Evolutionary conservation across 2,113 vertebrate species (phyloP).

Genomic region (Pseudopodoces humilis): DNA sequence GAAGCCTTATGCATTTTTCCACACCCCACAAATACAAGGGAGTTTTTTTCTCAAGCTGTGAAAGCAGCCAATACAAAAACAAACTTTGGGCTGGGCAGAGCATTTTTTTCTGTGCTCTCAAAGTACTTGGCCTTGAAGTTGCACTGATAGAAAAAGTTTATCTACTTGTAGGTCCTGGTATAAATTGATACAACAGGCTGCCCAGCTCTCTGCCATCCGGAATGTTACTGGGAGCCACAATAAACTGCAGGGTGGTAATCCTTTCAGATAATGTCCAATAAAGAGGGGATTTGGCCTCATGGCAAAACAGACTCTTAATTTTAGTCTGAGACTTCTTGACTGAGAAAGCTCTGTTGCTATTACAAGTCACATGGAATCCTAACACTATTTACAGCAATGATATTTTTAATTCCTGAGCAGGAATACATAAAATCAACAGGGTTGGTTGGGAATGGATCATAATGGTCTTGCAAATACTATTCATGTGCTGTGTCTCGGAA

Average conservation of each 20-base stretch:
- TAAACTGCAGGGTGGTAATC: not conserved
- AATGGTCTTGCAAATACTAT: not conserved
- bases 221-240: not conserved
- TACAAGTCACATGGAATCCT: not conserved
- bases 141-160: not conserved
- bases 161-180: not conserved
- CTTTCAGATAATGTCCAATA: not conserved
- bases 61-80: not conserved
- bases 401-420: not conserved
- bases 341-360: not conserved
- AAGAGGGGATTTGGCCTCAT: not conserved
- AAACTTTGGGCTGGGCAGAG: not conserved
- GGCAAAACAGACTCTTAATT: not conserved
- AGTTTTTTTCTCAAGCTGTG: not conserved
- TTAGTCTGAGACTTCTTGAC: not conserved
- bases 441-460: not conserved
- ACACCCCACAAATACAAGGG: not conserved
- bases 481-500: not conserved
- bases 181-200: not conserved
- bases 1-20: not conserved
- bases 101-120: not conserved
- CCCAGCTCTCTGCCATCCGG: not conserved
- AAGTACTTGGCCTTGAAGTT: not conserved
- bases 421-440: not conserved
- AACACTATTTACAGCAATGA: not conserved